phyloP scores from a whole-genome alignment of 2,888 invertebrate genomes.

The Lasioglossum calceatum region DNA sequence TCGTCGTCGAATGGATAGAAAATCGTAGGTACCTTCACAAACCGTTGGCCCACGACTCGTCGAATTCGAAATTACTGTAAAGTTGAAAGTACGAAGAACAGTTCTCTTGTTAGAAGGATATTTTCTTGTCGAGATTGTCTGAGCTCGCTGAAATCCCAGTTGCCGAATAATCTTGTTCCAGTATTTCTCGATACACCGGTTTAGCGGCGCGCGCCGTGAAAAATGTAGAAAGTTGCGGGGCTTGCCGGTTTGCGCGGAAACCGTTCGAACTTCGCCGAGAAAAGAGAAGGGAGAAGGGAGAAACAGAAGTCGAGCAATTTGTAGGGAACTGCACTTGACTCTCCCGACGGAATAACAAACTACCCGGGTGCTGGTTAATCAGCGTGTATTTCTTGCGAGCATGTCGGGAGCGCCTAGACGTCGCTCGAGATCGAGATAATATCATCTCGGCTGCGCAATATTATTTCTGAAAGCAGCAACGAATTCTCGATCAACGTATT shows the following conservation, averaged over 20 bases:
- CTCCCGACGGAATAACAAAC: neutral
- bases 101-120: neutral
- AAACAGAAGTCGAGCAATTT: neutral
- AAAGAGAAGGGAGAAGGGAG: neutral
- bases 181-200: conserved; percentile 50
- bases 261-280: neutral
- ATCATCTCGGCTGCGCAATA: neutral
- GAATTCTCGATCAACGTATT: neutral
- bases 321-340: neutral
- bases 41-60: no score
- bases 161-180: conserved; percentile 20
- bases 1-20: neutral
- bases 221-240: conserved; percentile 39
- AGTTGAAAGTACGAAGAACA: neutral
- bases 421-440: neutral
- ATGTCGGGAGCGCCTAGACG: neutral
- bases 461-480: neutral
- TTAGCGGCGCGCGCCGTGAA: conserved; percentile 22
- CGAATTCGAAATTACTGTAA: no score
- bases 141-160: neutral
- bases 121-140: neutral
- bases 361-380: neutral
- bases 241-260: neutral
- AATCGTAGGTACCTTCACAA: neutral
- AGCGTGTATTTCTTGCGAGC: neutral